Evolutionary conservation across 2,797 vertebrate species (phyloP).

Genomic region (Myotis vivesi): DNA sequence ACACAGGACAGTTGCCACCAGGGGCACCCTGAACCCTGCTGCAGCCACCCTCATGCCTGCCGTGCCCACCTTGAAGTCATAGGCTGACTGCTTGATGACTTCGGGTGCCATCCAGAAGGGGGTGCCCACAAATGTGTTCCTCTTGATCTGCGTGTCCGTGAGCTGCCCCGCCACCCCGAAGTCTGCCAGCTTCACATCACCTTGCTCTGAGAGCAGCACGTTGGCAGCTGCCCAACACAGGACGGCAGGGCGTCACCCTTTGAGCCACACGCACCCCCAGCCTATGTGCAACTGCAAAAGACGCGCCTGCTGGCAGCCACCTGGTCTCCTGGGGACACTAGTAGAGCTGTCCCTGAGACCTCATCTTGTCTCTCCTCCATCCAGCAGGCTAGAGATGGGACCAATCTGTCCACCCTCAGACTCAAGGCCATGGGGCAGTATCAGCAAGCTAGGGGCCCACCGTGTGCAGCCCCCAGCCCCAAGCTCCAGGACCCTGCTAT

Average conservation of each 20-base stretch:
- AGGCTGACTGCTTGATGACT: slow-evolving; percentile 99
- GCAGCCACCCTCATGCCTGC: fast-evolving
- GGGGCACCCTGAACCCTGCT: fast-evolving
- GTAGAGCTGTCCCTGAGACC: neutral
- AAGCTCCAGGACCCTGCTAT: too few species aligned
- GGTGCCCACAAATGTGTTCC: slow-evolving; percentile 98
- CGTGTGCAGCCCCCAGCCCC: fast-evolving
- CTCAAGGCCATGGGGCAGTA: fast-evolving
- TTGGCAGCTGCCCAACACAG: slow-evolving; percentile 91
- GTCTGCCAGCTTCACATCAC: slow-evolving; percentile 98
- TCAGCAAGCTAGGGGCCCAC: neutral
- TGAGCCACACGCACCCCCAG: fast-evolving
- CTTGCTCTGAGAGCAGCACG: slow-evolving; percentile 96
- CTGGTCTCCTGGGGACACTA: neutral
- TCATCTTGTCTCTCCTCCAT: neutral
- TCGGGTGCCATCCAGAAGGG: slow-evolving; percentile 99
- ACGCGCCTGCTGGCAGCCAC: neutral
- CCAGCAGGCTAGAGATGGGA: neutral
- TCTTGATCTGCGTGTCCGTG: slow-evolving; percentile 98
- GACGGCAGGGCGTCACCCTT: neutral
- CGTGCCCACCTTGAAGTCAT: slow-evolving; percentile 95
- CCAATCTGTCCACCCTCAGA: neutral
- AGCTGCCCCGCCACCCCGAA: slow-evolving; percentile 98
- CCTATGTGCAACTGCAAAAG: neutral
- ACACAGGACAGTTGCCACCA: neutral